phyloP scores from a whole-genome alignment of 1,140 invertebrate species.

The Heliothis subflexa region DNA sequence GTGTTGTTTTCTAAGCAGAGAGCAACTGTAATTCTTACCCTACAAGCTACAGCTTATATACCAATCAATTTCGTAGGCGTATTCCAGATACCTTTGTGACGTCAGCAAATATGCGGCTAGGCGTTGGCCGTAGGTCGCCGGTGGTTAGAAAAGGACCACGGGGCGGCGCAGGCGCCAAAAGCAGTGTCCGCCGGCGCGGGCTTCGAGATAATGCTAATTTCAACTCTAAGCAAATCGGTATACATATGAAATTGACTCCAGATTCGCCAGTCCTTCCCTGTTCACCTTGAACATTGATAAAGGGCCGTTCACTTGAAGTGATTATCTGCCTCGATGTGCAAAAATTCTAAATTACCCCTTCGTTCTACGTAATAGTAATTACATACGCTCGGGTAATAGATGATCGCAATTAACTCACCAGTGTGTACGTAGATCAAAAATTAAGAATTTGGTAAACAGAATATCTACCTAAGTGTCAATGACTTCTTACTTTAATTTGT shows the following conservation, averaged over 20 bases:
- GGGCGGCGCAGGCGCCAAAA: constrained; percentile 48
- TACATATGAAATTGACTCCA: constrained; percentile 46
- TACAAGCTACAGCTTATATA: constrained; percentile 71
- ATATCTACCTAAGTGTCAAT: constrained; percentile 1
- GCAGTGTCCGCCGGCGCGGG: constrained; percentile 28
- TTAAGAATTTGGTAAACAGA: neutral
- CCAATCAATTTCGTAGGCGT: constrained; percentile 62
- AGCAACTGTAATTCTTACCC: constrained; percentile 68
- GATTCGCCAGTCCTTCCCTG: constrained; percentile 53
- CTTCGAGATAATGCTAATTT: constrained; percentile 35
- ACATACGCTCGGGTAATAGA: constrained; percentile 19
- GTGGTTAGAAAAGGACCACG: constrained; percentile 65
- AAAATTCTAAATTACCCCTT: constrained; percentile 37
- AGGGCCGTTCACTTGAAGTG: constrained; percentile 72
- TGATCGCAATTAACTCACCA: constrained; percentile 30
- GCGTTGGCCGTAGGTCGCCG: constrained; percentile 67
- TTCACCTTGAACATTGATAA: constrained; percentile 74
- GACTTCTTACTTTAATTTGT: constrained; percentile 10
- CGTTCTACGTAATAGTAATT: constrained; percentile 5
- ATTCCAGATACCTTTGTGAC: constrained; percentile 75
- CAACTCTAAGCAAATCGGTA: constrained; percentile 52
- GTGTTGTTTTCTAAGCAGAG: constrained; percentile 71
- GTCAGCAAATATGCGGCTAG: constrained; percentile 72
- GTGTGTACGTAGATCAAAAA: constrained; percentile 9
- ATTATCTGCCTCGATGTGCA: constrained; percentile 44